These are phyloP conservation scores for Pseudococcus viburni DNA, from an alignment of 2,888 invertebrate genomes.

Conservation along the genomic window DNA sequence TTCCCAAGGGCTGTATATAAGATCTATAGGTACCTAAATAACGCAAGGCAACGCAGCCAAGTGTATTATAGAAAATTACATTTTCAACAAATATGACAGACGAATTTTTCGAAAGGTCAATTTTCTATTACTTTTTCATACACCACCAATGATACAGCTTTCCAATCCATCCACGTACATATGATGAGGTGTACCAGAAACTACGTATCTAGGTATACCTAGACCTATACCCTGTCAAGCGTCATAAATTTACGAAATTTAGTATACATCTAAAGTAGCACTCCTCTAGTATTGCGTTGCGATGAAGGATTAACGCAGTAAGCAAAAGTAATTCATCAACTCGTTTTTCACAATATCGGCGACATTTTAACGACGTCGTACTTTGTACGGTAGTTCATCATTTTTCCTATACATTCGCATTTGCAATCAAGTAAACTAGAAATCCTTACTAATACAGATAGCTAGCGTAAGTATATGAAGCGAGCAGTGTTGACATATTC, in stretches of 20 bases:
- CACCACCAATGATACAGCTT: background rate
- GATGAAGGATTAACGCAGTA: conserved; percentile 37
- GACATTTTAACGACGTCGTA: conserved; percentile 28
- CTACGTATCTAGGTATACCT: background rate
- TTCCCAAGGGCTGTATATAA: background rate
- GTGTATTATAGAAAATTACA: conserved; percentile 18
- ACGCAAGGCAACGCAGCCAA: background rate
- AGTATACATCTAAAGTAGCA: conserved; percentile 6
- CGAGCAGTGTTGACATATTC: background rate
- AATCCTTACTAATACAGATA: background rate
- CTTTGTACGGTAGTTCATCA: conserved; percentile 9
- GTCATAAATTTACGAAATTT: background rate
- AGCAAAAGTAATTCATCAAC: conserved; percentile 39
- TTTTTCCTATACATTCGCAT: background rate
- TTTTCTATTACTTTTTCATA: background rate
- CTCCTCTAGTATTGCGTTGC: background rate
- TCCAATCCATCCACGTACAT: background rate
- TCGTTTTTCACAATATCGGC: conserved; percentile 37
- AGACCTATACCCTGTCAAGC: background rate
- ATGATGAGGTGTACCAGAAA: background rate
- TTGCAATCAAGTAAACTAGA: conserved; percentile 3
- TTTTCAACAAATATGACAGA: conserved; percentile 8
- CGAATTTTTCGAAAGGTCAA: conserved; percentile 6
- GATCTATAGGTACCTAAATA: background rate
- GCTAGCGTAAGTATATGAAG: background rate